These are phyloP conservation scores for Ivindomyrus marchei DNA, from an alignment of 2,113 vertebrate genomes.

Conservation along the genomic window DNA sequence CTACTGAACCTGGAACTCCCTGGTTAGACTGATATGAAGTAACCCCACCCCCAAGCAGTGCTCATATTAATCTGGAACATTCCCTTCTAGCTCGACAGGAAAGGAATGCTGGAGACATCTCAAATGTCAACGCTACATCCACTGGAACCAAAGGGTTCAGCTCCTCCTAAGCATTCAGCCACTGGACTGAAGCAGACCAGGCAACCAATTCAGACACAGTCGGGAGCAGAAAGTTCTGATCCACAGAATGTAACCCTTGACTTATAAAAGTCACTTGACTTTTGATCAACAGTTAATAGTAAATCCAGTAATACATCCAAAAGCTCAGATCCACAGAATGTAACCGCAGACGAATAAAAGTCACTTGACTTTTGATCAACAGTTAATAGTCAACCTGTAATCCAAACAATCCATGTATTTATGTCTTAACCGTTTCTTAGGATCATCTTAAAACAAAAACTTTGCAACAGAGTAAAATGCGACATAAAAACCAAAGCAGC, in stretches of 20 bases:
- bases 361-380: not conserved
- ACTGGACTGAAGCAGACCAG: not conserved
- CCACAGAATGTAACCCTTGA: not conserved
- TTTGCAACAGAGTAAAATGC: not conserved
- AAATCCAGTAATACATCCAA: not conserved
- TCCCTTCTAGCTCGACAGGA: not conserved
- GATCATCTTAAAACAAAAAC: not conserved
- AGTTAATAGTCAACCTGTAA: not conserved
- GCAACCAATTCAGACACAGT: not conserved
- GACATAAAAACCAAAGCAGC: not conserved
- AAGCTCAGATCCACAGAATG: not conserved
- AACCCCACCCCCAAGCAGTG: not conserved
- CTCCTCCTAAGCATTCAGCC: not conserved
- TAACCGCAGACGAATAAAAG: not conserved
- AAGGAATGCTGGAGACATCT: not conserved
- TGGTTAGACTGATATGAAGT: not conserved
- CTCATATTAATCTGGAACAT: not conserved
- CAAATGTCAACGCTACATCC: not conserved
- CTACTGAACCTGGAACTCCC: not conserved
- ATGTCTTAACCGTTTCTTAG: not conserved
- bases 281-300: not conserved
- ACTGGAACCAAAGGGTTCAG: not conserved
- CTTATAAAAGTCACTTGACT: not conserved
- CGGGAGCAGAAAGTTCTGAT: not conserved
- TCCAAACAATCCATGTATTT: not conserved